Evolutionary conservation across 2,888 invertebrate genomes (phyloP).

Genomic region (Nomada flava): DNA sequence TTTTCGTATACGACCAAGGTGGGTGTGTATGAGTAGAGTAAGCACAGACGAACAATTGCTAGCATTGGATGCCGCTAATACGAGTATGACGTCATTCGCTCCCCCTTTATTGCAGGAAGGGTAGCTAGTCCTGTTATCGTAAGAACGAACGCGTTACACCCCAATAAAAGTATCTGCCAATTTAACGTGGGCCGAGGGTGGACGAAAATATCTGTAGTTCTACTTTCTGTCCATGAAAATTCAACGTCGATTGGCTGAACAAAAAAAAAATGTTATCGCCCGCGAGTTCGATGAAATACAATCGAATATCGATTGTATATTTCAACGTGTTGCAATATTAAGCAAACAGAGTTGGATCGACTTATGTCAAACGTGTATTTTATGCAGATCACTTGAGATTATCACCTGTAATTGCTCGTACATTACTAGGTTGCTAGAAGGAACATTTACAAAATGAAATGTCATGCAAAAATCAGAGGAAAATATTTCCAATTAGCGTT

Average conservation of each 20-base stretch:
- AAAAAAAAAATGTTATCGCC: not conserved
- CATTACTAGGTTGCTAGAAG: too few relatives aligned
- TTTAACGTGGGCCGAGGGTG: conserved; percentile 53
- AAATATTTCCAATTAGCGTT: too few relatives aligned
- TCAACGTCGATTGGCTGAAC: conserved; percentile 9
- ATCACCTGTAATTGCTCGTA: too few relatives aligned
- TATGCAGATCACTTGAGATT: too few relatives aligned
- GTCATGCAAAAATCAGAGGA: too few relatives aligned
- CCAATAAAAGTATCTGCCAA: conserved; percentile 50
- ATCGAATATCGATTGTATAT: not conserved
- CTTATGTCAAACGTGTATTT: too few relatives aligned
- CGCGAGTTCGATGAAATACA: not conserved
- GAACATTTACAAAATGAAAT: too few relatives aligned
- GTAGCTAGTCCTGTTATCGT: conserved; percentile 56
- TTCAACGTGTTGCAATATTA: too few relatives aligned
- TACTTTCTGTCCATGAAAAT: conserved; percentile 32
- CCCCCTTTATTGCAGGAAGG: conserved; percentile 54
- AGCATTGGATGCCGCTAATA: conserved; percentile 20
- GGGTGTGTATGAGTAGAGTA: conserved; percentile 5
- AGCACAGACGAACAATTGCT: conserved; percentile 18
- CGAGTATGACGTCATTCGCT: conserved; percentile 59
- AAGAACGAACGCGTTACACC: conserved; percentile 50
- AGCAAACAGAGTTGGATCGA: too few relatives aligned
- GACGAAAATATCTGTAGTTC: conserved; percentile 51
- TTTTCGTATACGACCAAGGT: conserved; percentile 11